Percentiles rank a stretch among this genome's conserved stretches.
phyloP scores from a whole-genome alignment of 2,113 vertebrate species.

The Calyptommatus sinebrachiatus region DNA sequence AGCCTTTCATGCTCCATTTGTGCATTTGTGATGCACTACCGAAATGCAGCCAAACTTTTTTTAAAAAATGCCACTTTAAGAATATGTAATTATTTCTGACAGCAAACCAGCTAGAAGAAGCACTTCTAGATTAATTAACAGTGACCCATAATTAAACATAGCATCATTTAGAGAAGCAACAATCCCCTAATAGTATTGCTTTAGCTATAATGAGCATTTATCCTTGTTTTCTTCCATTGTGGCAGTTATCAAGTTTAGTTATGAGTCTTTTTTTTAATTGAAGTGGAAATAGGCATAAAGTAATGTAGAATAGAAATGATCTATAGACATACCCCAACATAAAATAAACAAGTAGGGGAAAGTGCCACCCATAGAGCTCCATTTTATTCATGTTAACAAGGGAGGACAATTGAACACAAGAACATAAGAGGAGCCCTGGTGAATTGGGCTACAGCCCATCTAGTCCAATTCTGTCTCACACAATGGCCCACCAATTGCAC shows the following conservation, averaged over 20 bases:
- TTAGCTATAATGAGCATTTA: conserved; percentile 62
- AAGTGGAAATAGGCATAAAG: conserved; percentile 42
- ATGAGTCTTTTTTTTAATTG: conserved; percentile 50
- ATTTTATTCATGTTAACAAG: background rate
- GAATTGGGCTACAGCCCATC: no score
- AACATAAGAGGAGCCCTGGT: no score
- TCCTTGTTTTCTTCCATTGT: conserved; percentile 48
- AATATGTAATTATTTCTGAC: conserved; percentile 61
- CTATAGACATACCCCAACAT: conserved; percentile 24
- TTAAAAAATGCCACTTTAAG: conserved; percentile 47
- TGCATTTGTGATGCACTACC: conserved; percentile 36
- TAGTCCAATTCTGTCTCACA: no score
- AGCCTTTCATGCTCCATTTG: conserved; percentile 14
- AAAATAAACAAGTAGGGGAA: background rate
- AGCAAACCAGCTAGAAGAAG: conserved; percentile 51
- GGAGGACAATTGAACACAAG: background rate
- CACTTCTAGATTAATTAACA: conserved; percentile 64
- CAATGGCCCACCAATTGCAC: no score
- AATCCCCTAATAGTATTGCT: conserved; percentile 48
- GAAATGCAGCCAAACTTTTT: conserved; percentile 44
- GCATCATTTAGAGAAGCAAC: conserved; percentile 53
- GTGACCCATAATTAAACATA: conserved; percentile 67
- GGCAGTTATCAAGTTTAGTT: conserved; percentile 48
- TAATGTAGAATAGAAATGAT: conserved; percentile 38
- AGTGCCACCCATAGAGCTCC: background rate